Base-by-base conservation (phyloP, 2,797 vertebrate species). In the Crenichthys baileyi region DNA sequence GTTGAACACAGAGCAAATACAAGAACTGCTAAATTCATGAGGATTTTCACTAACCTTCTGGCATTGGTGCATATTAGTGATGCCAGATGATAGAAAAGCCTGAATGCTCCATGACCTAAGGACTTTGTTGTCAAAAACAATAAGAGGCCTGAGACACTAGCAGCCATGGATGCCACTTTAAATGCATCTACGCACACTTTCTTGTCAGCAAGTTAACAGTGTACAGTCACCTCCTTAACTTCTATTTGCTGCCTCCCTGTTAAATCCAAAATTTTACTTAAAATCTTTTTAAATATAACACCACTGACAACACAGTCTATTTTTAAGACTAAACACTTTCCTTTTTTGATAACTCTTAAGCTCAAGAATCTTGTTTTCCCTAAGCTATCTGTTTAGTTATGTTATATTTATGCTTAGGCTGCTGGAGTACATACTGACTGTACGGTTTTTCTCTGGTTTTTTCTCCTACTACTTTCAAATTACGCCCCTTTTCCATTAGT, bases 41-140 rank as follows among this genome's bases (percentile, higher is more conserved):
- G 7, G 31, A 67, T 71, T 70, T 73, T 75, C 31, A 79, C 46
- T 16, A 78, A 70, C 44, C 55, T 20, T 3, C 72, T n/a, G 72
- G 67, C 78, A 77, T 15, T 13, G 63, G 16, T 67, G 84, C 77
- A 76, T 41, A 65, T 79, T 70, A 73, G 63, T 79, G 83, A 93
- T 85, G 81, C 82, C 50, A 50, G 73, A 78, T 77, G 91, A 92
- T 89, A 89, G 88, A 63, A 84, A 68, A 87, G 80, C 74, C 76
- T 4, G 41, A 41, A 5, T 0, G 85, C 77, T 88, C 73, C 15
- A 61, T 81, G 80, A 83, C 85, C 90, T 83, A 58, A 83, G 26
- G 63, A 79, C 82, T 83, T 80, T 7, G 48, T 80, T 91, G 92
- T 92, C 93, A 91, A 90, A 85, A 76, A 79, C 76, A 93, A 93